Evolutionary conservation across 2,888 invertebrate species (phyloP), one percentile per base, ranked within the genome.

Genomic region (Ennomos fuscantarius): DNA sequence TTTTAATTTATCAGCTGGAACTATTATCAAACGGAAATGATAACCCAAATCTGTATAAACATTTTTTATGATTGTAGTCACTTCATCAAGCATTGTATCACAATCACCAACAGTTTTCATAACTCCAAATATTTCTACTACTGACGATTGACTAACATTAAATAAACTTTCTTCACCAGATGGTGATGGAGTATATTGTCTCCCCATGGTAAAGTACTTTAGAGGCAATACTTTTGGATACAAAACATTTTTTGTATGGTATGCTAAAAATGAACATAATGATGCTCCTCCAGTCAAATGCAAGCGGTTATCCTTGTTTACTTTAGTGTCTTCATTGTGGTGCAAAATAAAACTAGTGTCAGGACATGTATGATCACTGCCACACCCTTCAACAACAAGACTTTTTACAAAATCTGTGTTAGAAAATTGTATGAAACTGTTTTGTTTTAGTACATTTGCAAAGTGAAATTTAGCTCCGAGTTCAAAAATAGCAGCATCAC

Each of bases 341-440:
- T 94, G 87, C 36, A 96, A 75, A 50, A 95, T 93, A 68, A 95
- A 95, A 9, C 93, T 87, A n/a, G 85, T 74, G 35, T 86, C 72
- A 0, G 93, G 84, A 68, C 94, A 87, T 2, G 93, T 88, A 40
- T 94, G 93, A 72, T 94, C 89, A 34, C 86, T 74, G 1, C 95
- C 95, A 70, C 95, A 94, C 45, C 96, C 97, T 87, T 97, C 97
- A 8, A 96, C 87, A 3, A 97, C 87, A 1, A 96, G 85, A 75
- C 95, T 96, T 53, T 95, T 94, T 6, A 94, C 93, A 86, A 97
- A 97, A 85, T 97, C 97, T 0, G 96, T 93, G 80, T 96, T 96
- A 0, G 95, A 94, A 70, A 96, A 94, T 72, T 94, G 94, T 0
- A 93, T 78, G 74, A 94, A 96, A n/a, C 93, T 85, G 9, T 85